Evolutionary conservation across 1,140 invertebrate species (phyloP).

Genomic region (Aplysia californica): DNA sequence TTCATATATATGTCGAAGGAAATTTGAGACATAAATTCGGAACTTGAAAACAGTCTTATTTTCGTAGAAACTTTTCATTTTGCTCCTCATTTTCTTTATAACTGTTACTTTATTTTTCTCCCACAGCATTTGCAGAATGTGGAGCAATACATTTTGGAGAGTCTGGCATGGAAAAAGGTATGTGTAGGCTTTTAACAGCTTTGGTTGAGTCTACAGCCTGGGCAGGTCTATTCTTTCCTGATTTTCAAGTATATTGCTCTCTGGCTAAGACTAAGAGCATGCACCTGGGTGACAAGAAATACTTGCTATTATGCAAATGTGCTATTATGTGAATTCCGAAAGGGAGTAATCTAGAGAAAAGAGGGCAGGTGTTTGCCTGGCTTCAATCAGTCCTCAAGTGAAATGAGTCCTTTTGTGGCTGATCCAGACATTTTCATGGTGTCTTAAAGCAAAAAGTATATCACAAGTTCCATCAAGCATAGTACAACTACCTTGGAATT

Average conservation of each 20-base stretch:
- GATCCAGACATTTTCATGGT: neutral
- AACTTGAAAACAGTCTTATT: neutral
- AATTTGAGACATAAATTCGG: neutral
- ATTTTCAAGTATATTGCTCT: neutral
- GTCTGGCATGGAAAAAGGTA: constrained; percentile 59
- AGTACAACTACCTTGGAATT: too few relatives aligned
- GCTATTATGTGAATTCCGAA: constrained; percentile 18
- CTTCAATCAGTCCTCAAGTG: neutral
- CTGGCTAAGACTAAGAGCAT: neutral
- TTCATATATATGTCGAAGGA: neutral
- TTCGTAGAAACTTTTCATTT: neutral
- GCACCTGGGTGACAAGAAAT: neutral
- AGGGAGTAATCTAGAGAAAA: neutral
- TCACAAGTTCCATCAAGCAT: too few relatives aligned
- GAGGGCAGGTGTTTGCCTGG: neutral
- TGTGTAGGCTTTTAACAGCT: too few relatives aligned
- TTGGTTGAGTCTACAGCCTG: neutral
- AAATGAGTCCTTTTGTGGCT: neutral
- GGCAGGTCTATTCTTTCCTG: neutral
- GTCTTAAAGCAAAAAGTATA: neutral
- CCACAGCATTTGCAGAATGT: constrained; percentile 58
- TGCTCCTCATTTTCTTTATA: neutral
- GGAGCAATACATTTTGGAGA: constrained; percentile 58
- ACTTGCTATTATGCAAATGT: constrained; percentile 16
- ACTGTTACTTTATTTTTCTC: constrained; percentile 21